Evolutionary conservation across 2,888 invertebrate species (phyloP).

Genomic region (Cheilosia scutellata): DNA sequence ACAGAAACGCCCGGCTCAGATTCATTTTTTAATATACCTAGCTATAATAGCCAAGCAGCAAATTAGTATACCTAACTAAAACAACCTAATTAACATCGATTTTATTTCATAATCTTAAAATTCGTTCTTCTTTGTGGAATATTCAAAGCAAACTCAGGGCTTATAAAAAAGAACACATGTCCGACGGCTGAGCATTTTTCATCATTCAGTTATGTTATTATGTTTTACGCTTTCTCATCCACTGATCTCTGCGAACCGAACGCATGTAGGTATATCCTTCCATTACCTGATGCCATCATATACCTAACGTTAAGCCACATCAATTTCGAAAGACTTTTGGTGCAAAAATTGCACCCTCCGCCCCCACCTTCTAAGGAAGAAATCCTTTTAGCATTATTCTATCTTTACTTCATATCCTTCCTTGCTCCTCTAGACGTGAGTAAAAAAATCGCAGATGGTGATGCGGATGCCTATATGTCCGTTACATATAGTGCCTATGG

Average conservation of each 20-base stretch:
- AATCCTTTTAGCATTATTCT: constrained; percentile 69
- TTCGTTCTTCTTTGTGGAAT: constrained; percentile 8
- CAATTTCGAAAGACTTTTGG: constrained; percentile 69
- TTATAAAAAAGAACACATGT: constrained; percentile 34
- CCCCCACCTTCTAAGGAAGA: constrained; percentile 30
- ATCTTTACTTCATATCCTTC: constrained; percentile 58
- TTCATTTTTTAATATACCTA: too few species aligned
- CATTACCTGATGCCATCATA: constrained; percentile 68
- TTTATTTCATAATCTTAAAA: constrained; percentile 13
- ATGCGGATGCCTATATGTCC: constrained; percentile 52
- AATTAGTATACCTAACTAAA: background rate
- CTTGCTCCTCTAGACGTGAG: constrained; percentile 46
- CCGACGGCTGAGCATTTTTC: constrained; percentile 49
- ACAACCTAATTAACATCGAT: constrained; percentile 21
- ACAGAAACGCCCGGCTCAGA: too few species aligned
- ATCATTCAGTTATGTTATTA: constrained; percentile 57
- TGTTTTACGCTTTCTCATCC: constrained; percentile 29
- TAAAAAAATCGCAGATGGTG: constrained; percentile 32
- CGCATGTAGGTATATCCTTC: constrained; percentile 68
- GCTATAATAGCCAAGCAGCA: background rate
- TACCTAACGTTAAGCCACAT: constrained; percentile 65
- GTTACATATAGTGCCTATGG: constrained; percentile 62
- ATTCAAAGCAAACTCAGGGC: constrained; percentile 4
- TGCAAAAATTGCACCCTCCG: constrained; percentile 55
- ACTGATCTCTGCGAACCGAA: constrained; percentile 60